Conservation (phyloP, 2,888 invertebrate species). For the Parascotia fuliginaria region DNA sequence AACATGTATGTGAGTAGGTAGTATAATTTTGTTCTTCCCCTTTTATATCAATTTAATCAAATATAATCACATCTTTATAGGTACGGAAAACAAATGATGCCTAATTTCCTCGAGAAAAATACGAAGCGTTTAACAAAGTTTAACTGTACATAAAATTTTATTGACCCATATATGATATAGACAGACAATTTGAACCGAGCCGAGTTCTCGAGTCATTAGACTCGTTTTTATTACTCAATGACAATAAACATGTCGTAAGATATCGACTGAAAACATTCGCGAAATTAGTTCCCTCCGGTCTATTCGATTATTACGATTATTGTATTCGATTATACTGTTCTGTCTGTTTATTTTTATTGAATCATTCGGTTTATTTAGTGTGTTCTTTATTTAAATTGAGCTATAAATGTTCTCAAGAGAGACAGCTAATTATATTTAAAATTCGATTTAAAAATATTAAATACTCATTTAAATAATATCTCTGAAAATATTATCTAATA, state of each 20-base stretch:
- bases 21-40: neutral
- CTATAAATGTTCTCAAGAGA: conserved; percentile 4
- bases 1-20: too few relatives aligned
- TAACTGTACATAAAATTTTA: conserved; percentile 85
- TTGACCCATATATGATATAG: conserved; percentile 84
- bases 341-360: conserved; percentile 58
- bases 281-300: conserved; percentile 72
- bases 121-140: conserved; percentile 78
- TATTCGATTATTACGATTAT: conserved; percentile 76
- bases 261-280: conserved; percentile 83
- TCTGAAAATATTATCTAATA: neutral
- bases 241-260: conserved; percentile 84
- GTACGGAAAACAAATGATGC: conserved; percentile 30
- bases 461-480: too few relatives aligned
- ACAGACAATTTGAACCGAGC: conserved; percentile 75
- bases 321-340: conserved; percentile 64
- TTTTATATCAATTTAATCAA: neutral
- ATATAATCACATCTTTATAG: conserved; percentile 19
- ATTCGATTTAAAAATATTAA: too few relatives aligned
- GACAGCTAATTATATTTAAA: too few relatives aligned
- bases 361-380: conserved; percentile 44
- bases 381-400: conserved; percentile 15
- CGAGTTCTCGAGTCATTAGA: conserved; percentile 81
- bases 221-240: conserved; percentile 82
- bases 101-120: conserved; percentile 54